Conservation (phyloP, 2,888 invertebrate species). For the Hesperia comma region DNA sequence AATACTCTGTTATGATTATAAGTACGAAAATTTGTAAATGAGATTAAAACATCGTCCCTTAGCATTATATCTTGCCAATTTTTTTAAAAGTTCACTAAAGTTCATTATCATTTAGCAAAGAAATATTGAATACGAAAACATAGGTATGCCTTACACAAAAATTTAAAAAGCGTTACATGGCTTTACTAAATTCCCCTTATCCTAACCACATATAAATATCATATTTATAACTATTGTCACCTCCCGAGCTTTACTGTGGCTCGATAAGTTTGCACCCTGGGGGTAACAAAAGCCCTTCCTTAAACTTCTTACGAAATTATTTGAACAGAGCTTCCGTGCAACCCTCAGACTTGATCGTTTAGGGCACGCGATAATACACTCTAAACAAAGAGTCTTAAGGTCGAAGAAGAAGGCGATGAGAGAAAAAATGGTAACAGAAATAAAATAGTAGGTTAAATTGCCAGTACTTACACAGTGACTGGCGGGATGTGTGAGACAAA, state of each 20-base stretch:
- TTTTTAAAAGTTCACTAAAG: no score
- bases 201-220: slow-evolving; percentile 26
- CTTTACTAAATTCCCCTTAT: slow-evolving; percentile 16
- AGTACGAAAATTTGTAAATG: no score
- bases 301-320: slow-evolving; percentile 78
- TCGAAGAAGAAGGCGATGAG: slow-evolving; percentile 39
- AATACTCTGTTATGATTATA: no score
- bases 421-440: slow-evolving; percentile 43
- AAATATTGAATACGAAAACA: background rate
- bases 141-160: background rate
- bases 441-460: slow-evolving; percentile 62
- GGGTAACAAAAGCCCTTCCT: slow-evolving; percentile 67
- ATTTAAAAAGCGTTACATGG: slow-evolving; percentile 5
- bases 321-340: slow-evolving; percentile 63
- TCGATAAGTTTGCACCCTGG: slow-evolving; percentile 70
- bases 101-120: background rate
- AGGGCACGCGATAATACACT: slow-evolving; percentile 54
- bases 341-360: slow-evolving; percentile 43
- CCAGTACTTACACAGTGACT: slow-evolving; percentile 60
- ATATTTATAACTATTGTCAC: slow-evolving; percentile 46
- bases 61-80: no score
- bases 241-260: slow-evolving; percentile 55
- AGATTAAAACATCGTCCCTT: no score
- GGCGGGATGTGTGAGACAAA: slow-evolving; percentile 60
- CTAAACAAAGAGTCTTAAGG: slow-evolving; percentile 40